Base-by-base conservation (phyloP, 1,140 invertebrate species). In the Argopecten irradians region DNA sequence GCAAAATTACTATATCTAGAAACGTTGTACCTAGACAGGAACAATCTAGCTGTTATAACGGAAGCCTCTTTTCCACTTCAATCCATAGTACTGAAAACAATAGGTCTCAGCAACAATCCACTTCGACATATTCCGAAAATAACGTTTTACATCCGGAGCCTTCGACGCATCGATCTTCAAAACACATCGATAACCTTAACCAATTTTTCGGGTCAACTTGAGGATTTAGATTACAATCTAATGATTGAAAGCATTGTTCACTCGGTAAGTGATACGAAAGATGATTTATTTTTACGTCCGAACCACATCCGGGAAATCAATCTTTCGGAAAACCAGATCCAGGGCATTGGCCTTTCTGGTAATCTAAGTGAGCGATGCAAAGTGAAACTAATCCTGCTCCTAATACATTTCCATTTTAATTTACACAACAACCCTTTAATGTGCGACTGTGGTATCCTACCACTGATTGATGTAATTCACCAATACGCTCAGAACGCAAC, bases 361-460 rank as follows among this genome's bases (percentile, higher is more conserved):
- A 92, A 88, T 83, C 87, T 71, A 5, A 71, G n/a, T 1, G 84
- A 88, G 8, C 86, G n/a, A 2, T 36, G 93, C 11, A 82, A 89
- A 14, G n/a, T 92, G 5, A 32, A 33, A 33, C 34, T 91, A 0
- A 41, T 41, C 9, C 82, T 92, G 28, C 33, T 93, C 28, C 55
- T 92, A 8, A 90, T 89, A 41, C 82, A 93, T 91, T 93, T 91
- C 89, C 82, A 90, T 41, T 89, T 93, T 35, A 86, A 89, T 36
- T 33, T 92, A 0, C 82, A 87, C 8, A 88, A 90, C 7, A 92
- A 92, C 71, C 88, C 88, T 1, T 46, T 93, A 28, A 32, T 46
- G 22, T 93, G 93, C 87, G 89, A 93, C 83, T 93, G 93, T 46
- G 87, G 89, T 33, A 91, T 93, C 28, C 89, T 92, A 14, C 87